Conservation (phyloP, 2,888 invertebrate species). For the Conistra vaccinii region DNA sequence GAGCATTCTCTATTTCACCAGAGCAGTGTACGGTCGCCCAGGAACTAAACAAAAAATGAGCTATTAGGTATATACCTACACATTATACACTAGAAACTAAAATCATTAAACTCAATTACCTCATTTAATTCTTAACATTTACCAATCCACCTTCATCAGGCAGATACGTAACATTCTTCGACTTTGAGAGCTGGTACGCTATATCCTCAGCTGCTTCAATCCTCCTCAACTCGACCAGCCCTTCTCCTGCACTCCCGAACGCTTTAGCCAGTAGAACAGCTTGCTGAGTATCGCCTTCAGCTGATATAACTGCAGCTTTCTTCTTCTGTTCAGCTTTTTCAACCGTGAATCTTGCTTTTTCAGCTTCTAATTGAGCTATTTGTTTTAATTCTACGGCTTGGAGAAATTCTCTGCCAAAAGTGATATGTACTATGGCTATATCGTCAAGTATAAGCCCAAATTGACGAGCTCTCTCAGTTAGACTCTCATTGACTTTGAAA, state of each 20-base stretch:
- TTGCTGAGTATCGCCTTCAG: constrained; percentile 98
- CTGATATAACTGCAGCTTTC: constrained; percentile 95
- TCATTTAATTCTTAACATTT: constrained; percentile 76
- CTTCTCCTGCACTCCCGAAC: constrained; percentile 97
- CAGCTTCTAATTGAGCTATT: constrained; percentile 99
- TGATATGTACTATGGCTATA: constrained; percentile 58
- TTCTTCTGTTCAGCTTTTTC: constrained; percentile 99
- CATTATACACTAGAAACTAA: too few relatives aligned
- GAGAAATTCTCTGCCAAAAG: constrained; percentile 94
- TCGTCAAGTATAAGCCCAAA: constrained; percentile 63
- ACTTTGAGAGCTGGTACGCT: constrained; percentile 96
- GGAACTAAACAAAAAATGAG: too few relatives aligned
- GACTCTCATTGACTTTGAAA: constrained; percentile 57
- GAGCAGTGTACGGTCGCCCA: too few relatives aligned
- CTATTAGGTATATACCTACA: too few relatives aligned
- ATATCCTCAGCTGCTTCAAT: constrained; percentile 99
- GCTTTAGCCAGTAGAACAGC: constrained; percentile 96
- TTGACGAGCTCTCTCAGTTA: constrained; percentile 61
- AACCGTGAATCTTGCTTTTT: constrained; percentile 97
- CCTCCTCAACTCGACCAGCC: constrained; percentile 97
- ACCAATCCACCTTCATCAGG: constrained; percentile 94
- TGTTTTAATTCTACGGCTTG: constrained; percentile 98
- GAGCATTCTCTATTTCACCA: too few relatives aligned
- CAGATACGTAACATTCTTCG: constrained; percentile 96
- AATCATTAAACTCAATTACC: constrained; percentile 35